A percentile compares a stretch with the other conserved stretches of the same genome.
Conservation (phyloP, 2,113 vertebrate genomes). For the Anguilla rostrata region DNA sequence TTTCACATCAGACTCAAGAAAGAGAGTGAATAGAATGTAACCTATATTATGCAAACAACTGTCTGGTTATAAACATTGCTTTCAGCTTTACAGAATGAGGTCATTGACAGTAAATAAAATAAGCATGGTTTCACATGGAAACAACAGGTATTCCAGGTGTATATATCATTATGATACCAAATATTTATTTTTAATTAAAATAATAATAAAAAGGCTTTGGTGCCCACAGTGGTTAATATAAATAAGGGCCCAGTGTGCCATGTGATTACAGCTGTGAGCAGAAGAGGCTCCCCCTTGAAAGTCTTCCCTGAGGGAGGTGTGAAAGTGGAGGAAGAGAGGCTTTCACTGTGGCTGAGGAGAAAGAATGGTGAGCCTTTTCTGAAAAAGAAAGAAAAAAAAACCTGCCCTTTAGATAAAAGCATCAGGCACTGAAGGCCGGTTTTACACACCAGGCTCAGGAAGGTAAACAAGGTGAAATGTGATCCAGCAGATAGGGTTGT, state of each 20-base stretch:
- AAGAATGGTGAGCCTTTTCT: conserved; percentile 18
- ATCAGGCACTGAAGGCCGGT: conserved; percentile 36
- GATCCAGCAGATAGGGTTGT: background rate
- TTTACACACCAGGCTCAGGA: conserved; percentile 40
- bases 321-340: conserved; percentile 28
- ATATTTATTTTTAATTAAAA: background rate
- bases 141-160: background rate
- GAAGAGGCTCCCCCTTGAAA: conserved; percentile 50
- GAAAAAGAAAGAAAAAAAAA: background rate
- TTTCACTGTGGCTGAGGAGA: conserved; percentile 34
- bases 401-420: conserved; percentile 49
- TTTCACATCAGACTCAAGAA: no score
- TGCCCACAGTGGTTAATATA: conserved; percentile 42
- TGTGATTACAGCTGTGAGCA: conserved; percentile 46
- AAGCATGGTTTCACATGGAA: background rate
- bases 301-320: conserved; percentile 45
- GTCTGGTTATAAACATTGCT: background rate
- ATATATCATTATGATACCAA: background rate
- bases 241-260: conserved; percentile 33
- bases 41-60: background rate
- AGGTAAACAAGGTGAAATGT: conserved; percentile 34
- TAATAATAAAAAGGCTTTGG: conserved; percentile 27
- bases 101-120: background rate
- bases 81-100: background rate
- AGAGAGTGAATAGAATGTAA: background rate